Evolutionary conservation across 2,113 vertebrate species (phyloP).

Genomic region (Nanger granti): DNA sequence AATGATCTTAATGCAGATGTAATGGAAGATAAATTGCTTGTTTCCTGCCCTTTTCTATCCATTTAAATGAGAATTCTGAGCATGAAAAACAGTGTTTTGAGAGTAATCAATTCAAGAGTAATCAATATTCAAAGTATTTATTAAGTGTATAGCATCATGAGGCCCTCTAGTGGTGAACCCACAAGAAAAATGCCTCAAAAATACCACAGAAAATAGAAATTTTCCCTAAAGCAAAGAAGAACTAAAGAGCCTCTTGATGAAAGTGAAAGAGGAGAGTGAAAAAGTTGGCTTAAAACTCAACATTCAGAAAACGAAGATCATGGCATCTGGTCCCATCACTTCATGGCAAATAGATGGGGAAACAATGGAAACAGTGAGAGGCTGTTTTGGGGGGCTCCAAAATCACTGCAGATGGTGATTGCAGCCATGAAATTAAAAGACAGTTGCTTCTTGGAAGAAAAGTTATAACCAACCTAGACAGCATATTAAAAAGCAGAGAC

Average conservation of each 20-base stretch:
- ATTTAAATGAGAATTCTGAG: neutral
- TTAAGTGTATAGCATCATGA: slow-evolving; percentile 56
- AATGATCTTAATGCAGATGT: neutral
- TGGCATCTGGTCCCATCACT: neutral
- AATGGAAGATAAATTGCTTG: neutral
- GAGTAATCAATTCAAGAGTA: slow-evolving; percentile 43
- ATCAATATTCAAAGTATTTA: slow-evolving; percentile 48
- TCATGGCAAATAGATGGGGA: neutral
- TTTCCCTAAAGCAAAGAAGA: neutral
- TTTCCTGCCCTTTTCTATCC: neutral
- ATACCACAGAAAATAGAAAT: neutral
- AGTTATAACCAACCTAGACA: neutral
- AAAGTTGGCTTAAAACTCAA: neutral
- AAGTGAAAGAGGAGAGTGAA: neutral
- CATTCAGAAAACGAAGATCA: neutral
- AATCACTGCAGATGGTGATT: neutral
- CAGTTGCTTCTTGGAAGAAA: neutral
- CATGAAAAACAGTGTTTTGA: slow-evolving; percentile 12
- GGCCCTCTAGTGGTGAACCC: slow-evolving; percentile 69
- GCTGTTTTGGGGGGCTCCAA: neutral
- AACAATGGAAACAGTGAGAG: neutral
- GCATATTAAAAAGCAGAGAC: neutral
- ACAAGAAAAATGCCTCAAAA: slow-evolving; percentile 1
- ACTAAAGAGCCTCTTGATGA: neutral
- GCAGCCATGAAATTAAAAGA: neutral